These are phyloP conservation scores for Acromyrmex charruanus DNA, from an alignment of 1,140 invertebrate genomes.

Conservation along the genomic window DNA sequence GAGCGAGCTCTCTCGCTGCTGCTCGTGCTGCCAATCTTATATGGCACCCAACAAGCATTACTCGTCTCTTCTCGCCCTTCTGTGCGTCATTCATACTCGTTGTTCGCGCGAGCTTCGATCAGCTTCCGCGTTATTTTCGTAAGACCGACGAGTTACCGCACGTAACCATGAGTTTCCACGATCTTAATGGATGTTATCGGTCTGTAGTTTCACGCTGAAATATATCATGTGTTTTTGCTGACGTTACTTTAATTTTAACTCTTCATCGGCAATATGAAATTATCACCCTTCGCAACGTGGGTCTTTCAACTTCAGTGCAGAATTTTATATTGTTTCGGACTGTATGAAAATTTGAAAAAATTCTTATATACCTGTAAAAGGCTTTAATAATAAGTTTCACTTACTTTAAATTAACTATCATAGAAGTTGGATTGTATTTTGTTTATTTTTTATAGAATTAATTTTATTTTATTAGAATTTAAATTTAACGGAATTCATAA, in stretches of 20 bases:
- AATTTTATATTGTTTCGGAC: no score
- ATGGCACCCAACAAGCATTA: conserved; percentile 37
- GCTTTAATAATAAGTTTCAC: no score
- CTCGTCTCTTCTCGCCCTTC: conserved; percentile 49
- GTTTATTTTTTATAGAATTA: no score
- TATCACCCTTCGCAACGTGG: no score
- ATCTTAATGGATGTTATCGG: background rate
- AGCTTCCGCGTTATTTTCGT: background rate
- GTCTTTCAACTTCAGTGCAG: no score
- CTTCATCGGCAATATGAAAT: no score
- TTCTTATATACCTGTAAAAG: no score
- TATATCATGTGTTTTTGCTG: background rate
- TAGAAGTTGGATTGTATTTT: no score
- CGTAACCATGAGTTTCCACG: background rate
- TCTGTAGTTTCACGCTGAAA: background rate
- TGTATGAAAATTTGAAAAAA: no score
- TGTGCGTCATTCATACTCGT: conserved; percentile 21
- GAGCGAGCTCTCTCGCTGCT: background rate
- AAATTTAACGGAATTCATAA: no score
- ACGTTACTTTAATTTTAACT: background rate
- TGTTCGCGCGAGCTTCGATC: conserved; percentile 1
- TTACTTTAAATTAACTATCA: no score
- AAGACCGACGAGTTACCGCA: background rate
- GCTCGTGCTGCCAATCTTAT: conserved; percentile 47
- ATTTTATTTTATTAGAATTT: no score